Conservation (phyloP, 2,113 vertebrate genomes). For the Etia nguti region DNA sequence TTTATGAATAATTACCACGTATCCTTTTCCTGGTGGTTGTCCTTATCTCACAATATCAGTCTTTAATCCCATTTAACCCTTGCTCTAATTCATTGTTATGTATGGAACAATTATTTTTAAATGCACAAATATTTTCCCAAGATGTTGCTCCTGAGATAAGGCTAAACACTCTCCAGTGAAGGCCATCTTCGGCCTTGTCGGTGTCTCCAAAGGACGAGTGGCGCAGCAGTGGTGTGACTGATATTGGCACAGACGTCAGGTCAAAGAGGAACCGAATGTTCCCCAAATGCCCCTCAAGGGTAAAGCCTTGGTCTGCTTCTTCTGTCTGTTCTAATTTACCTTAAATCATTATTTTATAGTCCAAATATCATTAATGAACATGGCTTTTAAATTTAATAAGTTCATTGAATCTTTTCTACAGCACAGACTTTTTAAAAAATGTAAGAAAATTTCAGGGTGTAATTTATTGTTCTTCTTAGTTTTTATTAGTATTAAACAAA, state of each 20-base stretch:
- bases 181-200: constrained; percentile 16
- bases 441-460: not conserved
- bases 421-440: not conserved
- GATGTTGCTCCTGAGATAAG: constrained; percentile 7
- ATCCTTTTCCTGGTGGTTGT: not conserved
- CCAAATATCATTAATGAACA: not conserved
- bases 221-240: not conserved
- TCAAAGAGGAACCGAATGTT: constrained; percentile 50
- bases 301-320: constrained; percentile 20
- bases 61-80: not conserved
- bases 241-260: constrained; percentile 35
- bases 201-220: not conserved
- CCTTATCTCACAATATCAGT: not conserved
- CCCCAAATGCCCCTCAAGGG: constrained; percentile 40
- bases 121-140: constrained; percentile 30
- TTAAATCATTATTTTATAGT: not conserved
- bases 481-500: not conserved
- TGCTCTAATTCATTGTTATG: not conserved
- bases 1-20: not conserved
- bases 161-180: constrained; percentile 27
- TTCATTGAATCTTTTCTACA: not conserved
- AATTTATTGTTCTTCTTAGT: not conserved
- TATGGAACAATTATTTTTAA: not conserved
- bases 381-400: not conserved
- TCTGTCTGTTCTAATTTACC: not conserved